Base-by-base conservation (phyloP, 2,888 invertebrate species). In the Biston stratarius region DNA sequence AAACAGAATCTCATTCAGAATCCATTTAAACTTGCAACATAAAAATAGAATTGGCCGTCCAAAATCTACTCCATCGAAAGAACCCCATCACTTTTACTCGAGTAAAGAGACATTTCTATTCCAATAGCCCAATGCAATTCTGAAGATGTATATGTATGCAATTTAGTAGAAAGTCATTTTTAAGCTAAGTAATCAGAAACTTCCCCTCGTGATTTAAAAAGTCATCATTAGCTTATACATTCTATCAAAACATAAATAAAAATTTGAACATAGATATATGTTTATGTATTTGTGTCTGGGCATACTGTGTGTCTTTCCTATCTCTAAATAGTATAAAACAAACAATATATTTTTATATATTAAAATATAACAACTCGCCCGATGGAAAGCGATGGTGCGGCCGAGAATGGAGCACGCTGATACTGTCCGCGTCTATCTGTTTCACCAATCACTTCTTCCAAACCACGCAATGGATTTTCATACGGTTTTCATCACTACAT, bases 31-130 rank as follows among this genome's bases (percentile, higher is more conserved):
- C 24, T 8, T 9, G 10, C 47, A 14, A 33, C 15, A 8, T 9
- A 55, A 15, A 6, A 24, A 11, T 42, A 15, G 44, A 42, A 24
- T 15, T 6, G 14, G 24, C 10, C 42, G 5, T 42, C 42, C 6
- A 42, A 42, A 55, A 42, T 11, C 24, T 42, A 51, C 24, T 24
- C 24, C 24, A 0, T 49, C 6, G 24, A 5, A n/a, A 8, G 12
- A 42, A 40, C 44, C 44, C 56, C 38, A 38, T 53, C 52, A 38
- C 14, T 44, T 44, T 42, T 8, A 2, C 34, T 33, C 6, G 45
- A 56, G 24, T 56, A 24, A 40, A 40, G 14, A 64, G 64, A 14
- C 62, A 71, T 71, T 71, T 49, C 60, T 52, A 71, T 71, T 65
- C 70, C 52, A 68, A 68, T 42, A 52, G 70, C 67, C 36, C 38